Percentiles rank a stretch among this genome's conserved stretches.
Conservation (phyloP, 2,797 vertebrate species). For the Spinibarbus caldwelli region DNA sequence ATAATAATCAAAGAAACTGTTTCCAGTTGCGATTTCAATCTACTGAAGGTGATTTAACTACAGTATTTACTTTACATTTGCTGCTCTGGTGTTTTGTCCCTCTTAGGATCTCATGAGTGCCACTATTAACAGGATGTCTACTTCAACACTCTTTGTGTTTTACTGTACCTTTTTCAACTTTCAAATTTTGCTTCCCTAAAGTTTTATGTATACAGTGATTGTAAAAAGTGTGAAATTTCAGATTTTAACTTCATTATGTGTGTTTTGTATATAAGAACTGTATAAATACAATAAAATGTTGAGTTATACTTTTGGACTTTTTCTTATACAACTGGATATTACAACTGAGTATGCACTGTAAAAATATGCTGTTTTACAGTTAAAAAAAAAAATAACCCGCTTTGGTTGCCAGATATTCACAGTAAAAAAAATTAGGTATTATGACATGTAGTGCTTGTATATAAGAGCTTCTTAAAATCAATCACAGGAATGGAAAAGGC, state of each 20-base stretch:
- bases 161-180: conserved; percentile 43
- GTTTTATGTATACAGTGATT: conserved; percentile 51
- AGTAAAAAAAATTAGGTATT: neutral
- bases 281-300: conserved; percentile 78
- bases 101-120: conserved; percentile 12
- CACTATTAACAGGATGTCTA: conserved; percentile 46
- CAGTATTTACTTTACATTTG: conserved; percentile 8
- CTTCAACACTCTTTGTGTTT: conserved; percentile 34
- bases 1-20: conserved; percentile 1
- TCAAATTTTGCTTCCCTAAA: conserved; percentile 7
- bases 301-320: conserved; percentile 29
- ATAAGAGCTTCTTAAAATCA: too few relatives aligned
- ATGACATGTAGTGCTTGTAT: too few relatives aligned
- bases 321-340: neutral
- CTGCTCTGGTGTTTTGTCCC: conserved; percentile 40
- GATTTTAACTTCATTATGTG: conserved; percentile 66
- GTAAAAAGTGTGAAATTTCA: conserved; percentile 63
- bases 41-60: conserved; percentile 36
- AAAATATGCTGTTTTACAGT: neutral
- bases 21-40: conserved; percentile 22
- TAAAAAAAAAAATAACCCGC: neutral
- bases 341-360: neutral
- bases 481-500: too few relatives aligned
- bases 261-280: conserved; percentile 82
- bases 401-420: neutral